These are phyloP conservation scores for Oeneis ivallda DNA, from an alignment of 2,888 invertebrate genomes.

Conservation along the genomic window DNA sequence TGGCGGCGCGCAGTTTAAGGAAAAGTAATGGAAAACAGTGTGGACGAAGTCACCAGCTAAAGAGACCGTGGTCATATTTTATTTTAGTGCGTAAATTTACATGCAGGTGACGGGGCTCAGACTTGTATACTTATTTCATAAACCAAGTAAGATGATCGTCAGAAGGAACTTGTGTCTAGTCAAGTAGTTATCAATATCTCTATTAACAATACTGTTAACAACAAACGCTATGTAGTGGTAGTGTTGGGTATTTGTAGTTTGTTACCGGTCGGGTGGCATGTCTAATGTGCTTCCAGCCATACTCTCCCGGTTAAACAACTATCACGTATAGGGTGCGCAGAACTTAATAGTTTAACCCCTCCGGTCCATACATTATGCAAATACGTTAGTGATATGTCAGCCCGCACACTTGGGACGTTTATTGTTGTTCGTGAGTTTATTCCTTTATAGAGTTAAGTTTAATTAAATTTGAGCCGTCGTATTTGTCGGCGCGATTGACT, in stretches of 20 bases:
- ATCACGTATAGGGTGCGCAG: conserved; percentile 64
- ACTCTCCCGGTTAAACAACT: conserved; percentile 74
- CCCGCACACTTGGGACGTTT: conserved; percentile 77
- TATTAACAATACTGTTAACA: too few relatives aligned
- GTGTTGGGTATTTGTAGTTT: not conserved
- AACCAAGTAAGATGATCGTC: too few relatives aligned
- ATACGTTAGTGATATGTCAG: conserved; percentile 80
- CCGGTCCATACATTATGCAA: conserved; percentile 79
- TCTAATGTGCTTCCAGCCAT: conserved; percentile 17
- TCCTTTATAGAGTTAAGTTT: conserved; percentile 80
- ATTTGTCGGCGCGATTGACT: conserved; percentile 78
- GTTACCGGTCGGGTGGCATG: not conserved
- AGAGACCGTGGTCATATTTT: too few relatives aligned
- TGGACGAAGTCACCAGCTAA: too few relatives aligned
- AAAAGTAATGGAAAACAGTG: too few relatives aligned
- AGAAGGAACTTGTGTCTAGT: too few relatives aligned
- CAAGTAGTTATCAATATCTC: too few relatives aligned
- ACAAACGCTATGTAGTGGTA: too few relatives aligned
- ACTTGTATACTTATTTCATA: too few relatives aligned
- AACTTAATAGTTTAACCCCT: conserved; percentile 77
- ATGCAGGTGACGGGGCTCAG: too few relatives aligned
- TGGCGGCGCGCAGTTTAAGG: too few relatives aligned
- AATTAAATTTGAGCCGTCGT: conserved; percentile 78
- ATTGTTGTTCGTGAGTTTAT: conserved; percentile 78
- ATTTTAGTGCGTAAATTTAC: too few relatives aligned